Evolutionary conservation across 2,888 invertebrate species (phyloP).

Genomic region (Cephalotes varians): DNA sequence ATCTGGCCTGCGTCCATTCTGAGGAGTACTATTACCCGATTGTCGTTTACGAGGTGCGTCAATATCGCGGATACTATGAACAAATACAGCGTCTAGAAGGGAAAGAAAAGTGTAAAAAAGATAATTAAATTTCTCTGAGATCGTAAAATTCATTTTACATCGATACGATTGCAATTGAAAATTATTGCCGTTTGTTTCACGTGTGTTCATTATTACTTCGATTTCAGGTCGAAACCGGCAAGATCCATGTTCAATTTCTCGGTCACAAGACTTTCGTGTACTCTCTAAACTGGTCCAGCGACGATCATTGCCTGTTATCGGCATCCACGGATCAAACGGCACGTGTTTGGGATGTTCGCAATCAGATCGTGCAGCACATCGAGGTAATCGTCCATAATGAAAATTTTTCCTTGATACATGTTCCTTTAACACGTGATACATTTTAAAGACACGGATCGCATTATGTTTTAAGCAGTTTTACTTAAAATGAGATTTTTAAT

Average conservation of each 20-base stretch:
- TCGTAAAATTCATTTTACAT: neutral
- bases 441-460: neutral
- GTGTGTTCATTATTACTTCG: conserved; percentile 25
- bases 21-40: conserved; percentile 86
- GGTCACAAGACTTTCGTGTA: conserved; percentile 90
- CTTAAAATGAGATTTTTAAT: neutral
- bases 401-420: neutral
- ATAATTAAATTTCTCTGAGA: conserved; percentile 6
- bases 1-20: conserved; percentile 87
- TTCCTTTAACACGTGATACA: neutral
- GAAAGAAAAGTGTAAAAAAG: neutral
- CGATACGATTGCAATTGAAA: neutral
- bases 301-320: conserved; percentile 87
- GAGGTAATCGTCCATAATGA: conserved; percentile 76
- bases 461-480: neutral
- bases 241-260: conserved; percentile 84
- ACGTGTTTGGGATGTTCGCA: conserved; percentile 87
- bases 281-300: conserved; percentile 88
- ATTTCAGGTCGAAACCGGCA: conserved; percentile 85
- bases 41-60: conserved; percentile 86
- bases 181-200: neutral
- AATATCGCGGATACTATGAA: conserved; percentile 11
- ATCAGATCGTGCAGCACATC: conserved; percentile 82
- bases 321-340: conserved; percentile 91
- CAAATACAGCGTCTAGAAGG: neutral